Conservation (phyloP, 2,888 invertebrate species). For the Terebella lapidaria region DNA sequence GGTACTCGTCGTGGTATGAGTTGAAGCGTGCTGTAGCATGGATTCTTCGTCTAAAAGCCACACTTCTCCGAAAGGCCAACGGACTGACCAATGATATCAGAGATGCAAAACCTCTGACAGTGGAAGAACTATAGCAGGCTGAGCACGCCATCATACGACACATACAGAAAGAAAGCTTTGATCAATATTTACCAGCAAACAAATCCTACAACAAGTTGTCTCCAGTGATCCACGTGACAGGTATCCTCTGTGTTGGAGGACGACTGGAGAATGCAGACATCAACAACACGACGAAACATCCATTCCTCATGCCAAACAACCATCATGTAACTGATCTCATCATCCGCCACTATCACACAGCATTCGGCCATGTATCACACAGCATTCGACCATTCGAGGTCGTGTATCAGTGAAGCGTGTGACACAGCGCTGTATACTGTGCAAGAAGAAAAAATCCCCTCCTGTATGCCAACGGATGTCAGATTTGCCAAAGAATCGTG, state of each 20-base stretch:
- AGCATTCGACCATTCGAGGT: constrained; percentile 2
- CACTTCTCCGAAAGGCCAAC: background rate
- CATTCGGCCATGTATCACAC: background rate
- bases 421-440: constrained; percentile 1
- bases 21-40: constrained; percentile 5
- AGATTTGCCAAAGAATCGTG: background rate
- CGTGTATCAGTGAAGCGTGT: background rate
- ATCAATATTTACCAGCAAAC: too few species aligned
- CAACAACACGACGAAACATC: too few species aligned
- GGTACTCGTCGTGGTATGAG: background rate
- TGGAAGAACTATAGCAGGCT: background rate
- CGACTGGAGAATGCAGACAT: background rate
- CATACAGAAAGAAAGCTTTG: background rate
- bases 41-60: constrained; percentile 1
- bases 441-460: background rate
- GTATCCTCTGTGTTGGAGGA: constrained; percentile 1
- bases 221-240: background rate
- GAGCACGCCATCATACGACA: background rate
- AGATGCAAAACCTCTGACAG: background rate
- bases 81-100: background rate
- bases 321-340: background rate
- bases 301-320: background rate
- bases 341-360: background rate
- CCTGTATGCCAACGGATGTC: background rate
- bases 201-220: background rate